Evolutionary conservation across 1,140 invertebrate species (phyloP).

Genomic region (Pseudomyrmex flavicornis): DNA sequence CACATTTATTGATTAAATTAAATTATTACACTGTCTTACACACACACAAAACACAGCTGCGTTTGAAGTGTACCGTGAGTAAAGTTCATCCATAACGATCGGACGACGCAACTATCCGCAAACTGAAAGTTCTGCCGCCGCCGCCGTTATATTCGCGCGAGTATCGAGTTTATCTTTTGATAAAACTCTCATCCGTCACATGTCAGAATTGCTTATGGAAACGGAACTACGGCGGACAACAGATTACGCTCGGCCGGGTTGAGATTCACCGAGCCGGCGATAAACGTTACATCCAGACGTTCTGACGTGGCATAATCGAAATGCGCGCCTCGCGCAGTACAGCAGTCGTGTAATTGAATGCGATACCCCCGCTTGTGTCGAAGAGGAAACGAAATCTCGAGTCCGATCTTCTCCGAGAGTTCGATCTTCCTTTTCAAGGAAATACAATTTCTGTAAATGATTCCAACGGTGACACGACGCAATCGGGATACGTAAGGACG

Average conservation of each 20-base stretch:
- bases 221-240: not conserved
- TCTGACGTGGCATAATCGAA: too few species aligned
- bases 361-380: not conserved
- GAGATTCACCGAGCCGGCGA: not conserved
- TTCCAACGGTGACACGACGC: conserved; percentile 80
- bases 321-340: not conserved
- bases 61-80: not conserved
- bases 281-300: not conserved
- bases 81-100: not conserved
- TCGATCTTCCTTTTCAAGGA: conserved; percentile 64
- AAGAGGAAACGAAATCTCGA: not conserved
- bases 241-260: not conserved
- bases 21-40: not conserved
- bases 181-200: not conserved
- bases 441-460: conserved; percentile 81
- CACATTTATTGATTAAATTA: not conserved
- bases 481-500: conserved; percentile 78
- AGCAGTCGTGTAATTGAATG: not conserved
- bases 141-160: not conserved
- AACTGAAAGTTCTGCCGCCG: not conserved
- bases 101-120: not conserved
- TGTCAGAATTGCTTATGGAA: not conserved
- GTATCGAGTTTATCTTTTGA: conserved; percentile 3
- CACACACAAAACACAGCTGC: not conserved
- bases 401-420: not conserved